phyloP scores from a whole-genome alignment of 2,113 vertebrate genomes.

The Addax nasomaculatus region DNA sequence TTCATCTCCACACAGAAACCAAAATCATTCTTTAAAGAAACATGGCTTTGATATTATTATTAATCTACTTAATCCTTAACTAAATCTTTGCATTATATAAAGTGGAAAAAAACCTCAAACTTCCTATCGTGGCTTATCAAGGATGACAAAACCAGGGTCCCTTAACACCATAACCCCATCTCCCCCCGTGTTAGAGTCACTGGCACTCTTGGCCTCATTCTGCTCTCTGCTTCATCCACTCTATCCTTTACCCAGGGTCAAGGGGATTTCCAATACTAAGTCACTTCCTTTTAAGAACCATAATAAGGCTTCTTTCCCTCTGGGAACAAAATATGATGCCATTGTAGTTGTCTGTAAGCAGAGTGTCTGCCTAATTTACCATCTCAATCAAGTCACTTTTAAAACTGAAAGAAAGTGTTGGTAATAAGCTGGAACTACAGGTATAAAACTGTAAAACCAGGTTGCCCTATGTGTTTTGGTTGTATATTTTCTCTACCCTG shows the following conservation, averaged over 20 bases:
- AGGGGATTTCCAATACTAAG: neutral
- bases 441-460: neutral
- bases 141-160: neutral
- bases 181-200: neutral
- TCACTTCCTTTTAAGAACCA: neutral
- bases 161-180: neutral
- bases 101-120: accelerated
- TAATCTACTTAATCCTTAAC: neutral
- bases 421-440: neutral
- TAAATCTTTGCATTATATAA: neutral
- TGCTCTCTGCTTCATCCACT: neutral
- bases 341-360: neutral
- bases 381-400: neutral
- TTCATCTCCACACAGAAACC: neutral
- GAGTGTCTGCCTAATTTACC: neutral
- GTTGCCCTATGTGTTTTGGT: too few relatives aligned
- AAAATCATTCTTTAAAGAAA: neutral
- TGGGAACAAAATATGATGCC: neutral
- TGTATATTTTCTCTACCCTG: neutral
- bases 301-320: neutral
- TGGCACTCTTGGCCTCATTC: neutral
- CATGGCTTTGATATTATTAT: neutral
- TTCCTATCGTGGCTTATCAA: neutral
- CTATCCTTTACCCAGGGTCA: neutral
- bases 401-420: neutral